Base-by-base conservation (phyloP, 2,888 invertebrate species). In the Netelia virgata region DNA sequence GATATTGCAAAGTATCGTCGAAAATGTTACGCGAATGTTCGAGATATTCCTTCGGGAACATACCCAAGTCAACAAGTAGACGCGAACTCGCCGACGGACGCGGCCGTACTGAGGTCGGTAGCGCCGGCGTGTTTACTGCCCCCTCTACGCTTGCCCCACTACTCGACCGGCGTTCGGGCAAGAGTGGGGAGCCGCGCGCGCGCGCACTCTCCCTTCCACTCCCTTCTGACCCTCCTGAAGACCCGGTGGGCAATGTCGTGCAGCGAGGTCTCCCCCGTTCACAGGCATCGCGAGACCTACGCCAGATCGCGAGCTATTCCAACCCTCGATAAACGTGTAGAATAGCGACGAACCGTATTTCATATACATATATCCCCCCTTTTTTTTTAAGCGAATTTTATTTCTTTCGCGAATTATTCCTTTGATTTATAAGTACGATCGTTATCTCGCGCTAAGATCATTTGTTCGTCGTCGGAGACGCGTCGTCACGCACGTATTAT, bases 51-150 rank as follows among this genome's bases (percentile, higher is more conserved):
- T 47, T 28, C 47, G 16, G 66, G 82, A 72, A 82, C 75, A 79
- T 64, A 72, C 82, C 59, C 57, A 50, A 57, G 57, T 3, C n/a
- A 63, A 74, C 11, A 55, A 74, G 20, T 59, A 88, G 86, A 89
- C 80, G 74, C 88, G 20, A 85, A 75, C 86, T 74, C 86, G 82
- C 81, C 88, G 84, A 87, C 87, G 83, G 90, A 89, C 91, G 91
- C 91, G 90, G 88, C 87, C 88, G 86, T 85, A 92, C 92, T 92
- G 92, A 90, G 89, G 43, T 47, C 55, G 69, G 84, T 55, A 75
- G 92, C 92, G 92, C 92, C 92, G 92, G 92, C 92, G 92, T 92
- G 92, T 90, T 92, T 91, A 90, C 86, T 86, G 85, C 88, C 88
- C 90, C 89, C 87, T 84, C 89, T 47, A 61, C 23, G 28, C 10